Percentiles rank a stretch among this genome's conserved stretches.
Evolutionary conservation across 2,113 vertebrate genomes (phyloP).

Genomic region (Pteronura brasiliensis): DNA sequence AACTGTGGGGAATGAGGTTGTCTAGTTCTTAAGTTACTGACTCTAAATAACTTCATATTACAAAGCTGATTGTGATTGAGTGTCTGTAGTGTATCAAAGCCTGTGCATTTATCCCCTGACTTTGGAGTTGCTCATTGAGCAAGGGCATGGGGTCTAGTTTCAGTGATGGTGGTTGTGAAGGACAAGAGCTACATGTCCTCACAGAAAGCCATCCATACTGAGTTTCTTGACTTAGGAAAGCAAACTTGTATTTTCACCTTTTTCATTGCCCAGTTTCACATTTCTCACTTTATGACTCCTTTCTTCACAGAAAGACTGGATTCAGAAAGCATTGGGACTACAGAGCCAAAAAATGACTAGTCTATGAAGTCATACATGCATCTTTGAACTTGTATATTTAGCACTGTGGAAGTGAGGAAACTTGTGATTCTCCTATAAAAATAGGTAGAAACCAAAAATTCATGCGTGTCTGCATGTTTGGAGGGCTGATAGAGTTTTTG

Average conservation of each 20-base stretch:
- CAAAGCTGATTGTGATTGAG: not conserved
- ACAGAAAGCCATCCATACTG: not conserved
- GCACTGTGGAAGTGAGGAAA: not conserved
- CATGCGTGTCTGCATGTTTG: not conserved
- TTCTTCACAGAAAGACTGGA: not conserved
- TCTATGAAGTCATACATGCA: not conserved
- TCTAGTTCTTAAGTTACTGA: not conserved
- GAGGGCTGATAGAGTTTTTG: not conserved
- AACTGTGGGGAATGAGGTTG: not conserved
- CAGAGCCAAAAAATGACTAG: not conserved
- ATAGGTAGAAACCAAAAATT: not conserved
- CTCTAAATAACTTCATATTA: not conserved
- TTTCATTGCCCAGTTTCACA: not conserved
- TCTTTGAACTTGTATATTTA: not conserved
- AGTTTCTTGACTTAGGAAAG: not conserved
- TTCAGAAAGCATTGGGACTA: not conserved
- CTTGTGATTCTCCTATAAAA: not conserved
- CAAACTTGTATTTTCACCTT: not conserved
- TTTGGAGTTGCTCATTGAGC: not conserved
- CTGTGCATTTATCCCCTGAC: not conserved
- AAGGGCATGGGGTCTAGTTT: not conserved
- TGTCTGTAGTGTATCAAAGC: fast-evolving
- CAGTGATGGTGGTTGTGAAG: not conserved
- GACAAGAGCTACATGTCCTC: not conserved
- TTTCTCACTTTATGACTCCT: not conserved